Conservation (phyloP, 2,797 vertebrate genomes). For the Menidia menidia region DNA sequence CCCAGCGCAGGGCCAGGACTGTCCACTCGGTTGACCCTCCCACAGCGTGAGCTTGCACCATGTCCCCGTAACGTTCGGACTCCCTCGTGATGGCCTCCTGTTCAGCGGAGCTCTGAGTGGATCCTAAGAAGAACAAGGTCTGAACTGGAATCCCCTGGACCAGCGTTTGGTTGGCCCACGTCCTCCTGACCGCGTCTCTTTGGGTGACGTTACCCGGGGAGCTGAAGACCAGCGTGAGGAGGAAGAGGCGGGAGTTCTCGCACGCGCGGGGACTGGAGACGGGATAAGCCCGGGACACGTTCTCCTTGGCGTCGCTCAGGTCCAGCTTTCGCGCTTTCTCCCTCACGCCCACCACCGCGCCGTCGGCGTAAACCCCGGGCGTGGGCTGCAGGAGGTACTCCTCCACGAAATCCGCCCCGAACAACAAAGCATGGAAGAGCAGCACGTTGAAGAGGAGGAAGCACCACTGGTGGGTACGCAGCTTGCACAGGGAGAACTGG, state of each 20-base stretch:
- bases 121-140: constrained; percentile 71
- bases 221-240: constrained; percentile 88
- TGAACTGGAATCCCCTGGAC: constrained; percentile 70
- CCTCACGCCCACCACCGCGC: constrained; percentile 82
- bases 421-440: constrained; percentile 91
- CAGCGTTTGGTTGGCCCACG: constrained; percentile 87
- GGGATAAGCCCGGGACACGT: constrained; percentile 80
- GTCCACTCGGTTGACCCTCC: constrained; percentile 82
- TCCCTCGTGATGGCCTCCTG: constrained; percentile 75
- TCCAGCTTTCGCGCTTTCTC: constrained; percentile 89
- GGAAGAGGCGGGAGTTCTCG: constrained; percentile 82
- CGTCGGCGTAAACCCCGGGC: constrained; percentile 85
- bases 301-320: constrained; percentile 73
- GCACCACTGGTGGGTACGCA: constrained; percentile 95
- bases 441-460: constrained; percentile 91
- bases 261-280: constrained; percentile 78
- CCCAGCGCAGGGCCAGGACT: constrained; percentile 85
- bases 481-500: constrained; percentile 86
- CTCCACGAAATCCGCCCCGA: constrained; percentile 92
- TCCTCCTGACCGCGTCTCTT: constrained; percentile 84
- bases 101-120: constrained; percentile 57
- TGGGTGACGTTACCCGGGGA: constrained; percentile 81
- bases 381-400: constrained; percentile 89
- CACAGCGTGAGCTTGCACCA: constrained; percentile 70
- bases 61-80: constrained; percentile 55